phyloP scores from a whole-genome alignment of 37 sponge, comb jelly and placozoan genomes.

The Crambe crambe region DNA sequence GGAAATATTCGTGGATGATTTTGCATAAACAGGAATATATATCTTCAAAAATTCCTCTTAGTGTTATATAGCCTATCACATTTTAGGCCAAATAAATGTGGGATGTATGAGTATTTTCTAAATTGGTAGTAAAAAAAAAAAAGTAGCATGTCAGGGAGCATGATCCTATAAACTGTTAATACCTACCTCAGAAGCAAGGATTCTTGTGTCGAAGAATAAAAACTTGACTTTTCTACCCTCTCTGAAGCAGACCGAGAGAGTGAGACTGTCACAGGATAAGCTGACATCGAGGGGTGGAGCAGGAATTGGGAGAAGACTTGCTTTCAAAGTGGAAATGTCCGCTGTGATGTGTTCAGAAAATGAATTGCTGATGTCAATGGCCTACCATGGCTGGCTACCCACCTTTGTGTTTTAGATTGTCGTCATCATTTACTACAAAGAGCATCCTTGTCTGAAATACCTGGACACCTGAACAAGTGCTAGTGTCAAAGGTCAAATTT shows the following conservation, averaged over 20 bases:
- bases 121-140: too few relatives aligned
- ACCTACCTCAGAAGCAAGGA: background rate
- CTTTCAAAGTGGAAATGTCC: background rate
- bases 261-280: conserved; percentile 54
- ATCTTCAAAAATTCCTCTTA: too few relatives aligned
- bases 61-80: too few relatives aligned
- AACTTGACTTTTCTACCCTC: conserved; percentile 15
- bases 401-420: conserved; percentile 17
- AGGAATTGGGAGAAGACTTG: conserved; percentile 34
- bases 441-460: conserved; percentile 49
- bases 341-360: too few relatives aligned
- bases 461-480: conserved; percentile 34
- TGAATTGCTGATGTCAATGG: too few relatives aligned
- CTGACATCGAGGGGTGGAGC: conserved; percentile 42
- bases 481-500: background rate
- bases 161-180: too few relatives aligned
- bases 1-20: too few relatives aligned
- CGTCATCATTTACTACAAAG: conserved; percentile 31
- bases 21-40: too few relatives aligned
- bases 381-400: background rate
- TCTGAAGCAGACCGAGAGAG: conserved; percentile 48
- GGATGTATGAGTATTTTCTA: too few relatives aligned
- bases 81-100: too few relatives aligned
- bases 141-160: too few relatives aligned
- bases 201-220: conserved; percentile 39